Conservation (phyloP, 2,113 vertebrate genomes). For the Saccopteryx bilineata region DNA sequence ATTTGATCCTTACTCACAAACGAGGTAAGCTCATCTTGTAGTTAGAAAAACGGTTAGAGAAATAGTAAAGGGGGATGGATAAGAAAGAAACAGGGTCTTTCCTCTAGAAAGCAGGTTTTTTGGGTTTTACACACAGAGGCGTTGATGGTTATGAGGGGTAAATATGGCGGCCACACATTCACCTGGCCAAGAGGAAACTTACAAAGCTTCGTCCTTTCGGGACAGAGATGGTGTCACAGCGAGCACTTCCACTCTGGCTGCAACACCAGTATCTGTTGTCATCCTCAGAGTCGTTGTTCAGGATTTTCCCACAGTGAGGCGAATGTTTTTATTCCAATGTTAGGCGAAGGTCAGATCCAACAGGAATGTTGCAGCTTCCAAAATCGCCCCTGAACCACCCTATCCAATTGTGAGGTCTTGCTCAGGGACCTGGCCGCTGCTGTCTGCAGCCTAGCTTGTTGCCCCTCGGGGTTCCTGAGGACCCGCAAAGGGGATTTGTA, state of each 20-base stretch:
- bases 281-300: conserved; percentile 90
- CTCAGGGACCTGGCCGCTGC: conserved; percentile 81
- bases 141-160: conserved; percentile 67
- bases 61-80: neutral
- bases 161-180: conserved; percentile 53
- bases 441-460: conserved; percentile 17
- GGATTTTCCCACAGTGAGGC: conserved; percentile 92
- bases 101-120: neutral
- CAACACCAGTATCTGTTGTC: conserved; percentile 93
- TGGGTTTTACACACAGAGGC: neutral
- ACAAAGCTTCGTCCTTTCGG: conserved; percentile 80
- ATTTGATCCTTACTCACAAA: neutral
- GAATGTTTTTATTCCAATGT: conserved; percentile 93
- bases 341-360: conserved; percentile 88
- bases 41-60: neutral
- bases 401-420: conserved; percentile 88
- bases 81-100: neutral
- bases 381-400: conserved; percentile 90
- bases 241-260: conserved; percentile 90
- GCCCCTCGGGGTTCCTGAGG: conserved; percentile 42
- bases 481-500: conserved; percentile 58
- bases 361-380: conserved; percentile 88
- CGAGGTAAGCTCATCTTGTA: neutral
- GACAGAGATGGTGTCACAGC: conserved; percentile 89
- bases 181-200: conserved; percentile 55